Evolutionary conservation across 2,797 vertebrate genomes (phyloP).

Genomic region (Semaprochilodus insignis): DNA sequence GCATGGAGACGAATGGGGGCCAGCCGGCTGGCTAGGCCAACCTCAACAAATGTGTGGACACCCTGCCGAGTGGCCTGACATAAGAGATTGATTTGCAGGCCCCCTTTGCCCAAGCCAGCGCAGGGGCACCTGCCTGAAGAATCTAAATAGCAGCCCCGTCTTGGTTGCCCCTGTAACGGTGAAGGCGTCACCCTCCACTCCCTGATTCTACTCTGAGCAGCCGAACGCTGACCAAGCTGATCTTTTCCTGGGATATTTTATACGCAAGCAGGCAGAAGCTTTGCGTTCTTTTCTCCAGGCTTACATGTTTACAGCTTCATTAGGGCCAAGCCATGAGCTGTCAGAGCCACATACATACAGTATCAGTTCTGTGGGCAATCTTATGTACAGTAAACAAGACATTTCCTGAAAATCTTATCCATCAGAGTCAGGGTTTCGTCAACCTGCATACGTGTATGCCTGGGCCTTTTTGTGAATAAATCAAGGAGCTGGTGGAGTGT

Average conservation of each 20-base stretch:
- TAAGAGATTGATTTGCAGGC: slow-evolving; percentile 80
- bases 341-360: slow-evolving; percentile 15
- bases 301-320: slow-evolving; percentile 51
- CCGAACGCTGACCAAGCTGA: slow-evolving; percentile 49
- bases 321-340: slow-evolving; percentile 31
- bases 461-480: slow-evolving; percentile 21
- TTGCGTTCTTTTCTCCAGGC: slow-evolving; percentile 17
- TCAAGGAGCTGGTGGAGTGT: slow-evolving; percentile 8
- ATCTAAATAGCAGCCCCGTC: slow-evolving; percentile 65
- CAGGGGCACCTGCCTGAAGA: slow-evolving; percentile 80
- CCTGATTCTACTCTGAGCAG: slow-evolving; percentile 38
- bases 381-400: background rate
- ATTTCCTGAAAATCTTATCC: background rate
- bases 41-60: slow-evolving; percentile 81
- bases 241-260: slow-evolving; percentile 49
- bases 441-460: background rate
- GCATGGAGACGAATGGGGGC: slow-evolving; percentile 72
- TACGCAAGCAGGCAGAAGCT: slow-evolving; percentile 28
- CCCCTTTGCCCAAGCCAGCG: slow-evolving; percentile 70
- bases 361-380: background rate
- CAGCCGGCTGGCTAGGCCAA: slow-evolving; percentile 66
- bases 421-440: slow-evolving; percentile 14
- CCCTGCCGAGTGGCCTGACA: slow-evolving; percentile 77
- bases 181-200: slow-evolving; percentile 30
- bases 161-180: slow-evolving; percentile 35